Conservation (phyloP, 2,113 vertebrate species). For the Gracilinanus agilis region DNA sequence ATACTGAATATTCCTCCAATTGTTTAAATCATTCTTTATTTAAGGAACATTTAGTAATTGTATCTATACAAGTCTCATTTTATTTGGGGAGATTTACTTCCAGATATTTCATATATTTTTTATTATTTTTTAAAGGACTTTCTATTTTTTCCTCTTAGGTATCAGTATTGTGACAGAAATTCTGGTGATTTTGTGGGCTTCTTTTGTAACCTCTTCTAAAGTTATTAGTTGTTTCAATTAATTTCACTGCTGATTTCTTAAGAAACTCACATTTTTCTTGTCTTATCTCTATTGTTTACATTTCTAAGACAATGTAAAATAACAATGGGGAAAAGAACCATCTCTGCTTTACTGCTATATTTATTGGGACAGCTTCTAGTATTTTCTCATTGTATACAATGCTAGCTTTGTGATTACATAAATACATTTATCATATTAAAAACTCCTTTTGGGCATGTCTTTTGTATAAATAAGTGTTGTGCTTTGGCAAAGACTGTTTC, state of each 20-base stretch:
- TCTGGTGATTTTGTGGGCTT: neutral
- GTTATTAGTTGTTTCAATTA: neutral
- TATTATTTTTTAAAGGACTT: neutral
- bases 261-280: neutral
- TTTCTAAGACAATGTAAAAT: neutral
- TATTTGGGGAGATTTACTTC: neutral
- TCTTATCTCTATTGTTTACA: neutral
- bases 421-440: neutral
- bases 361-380: neutral
- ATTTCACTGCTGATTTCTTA: neutral
- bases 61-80: neutral
- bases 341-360: neutral
- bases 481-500: neutral
- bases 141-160: neutral
- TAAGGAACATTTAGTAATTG: neutral
- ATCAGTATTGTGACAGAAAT: neutral
- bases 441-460: neutral
- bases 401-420: neutral
- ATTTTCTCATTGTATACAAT: neutral
- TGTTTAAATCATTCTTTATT: neutral
- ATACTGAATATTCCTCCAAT: neutral
- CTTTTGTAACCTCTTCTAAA: neutral
- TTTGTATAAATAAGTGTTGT: neutral
- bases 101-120: neutral
- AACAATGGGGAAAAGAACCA: neutral